phyloP scores from a whole-genome alignment of 2,113 vertebrate species.

The Phalacrocorax aristotelis region DNA sequence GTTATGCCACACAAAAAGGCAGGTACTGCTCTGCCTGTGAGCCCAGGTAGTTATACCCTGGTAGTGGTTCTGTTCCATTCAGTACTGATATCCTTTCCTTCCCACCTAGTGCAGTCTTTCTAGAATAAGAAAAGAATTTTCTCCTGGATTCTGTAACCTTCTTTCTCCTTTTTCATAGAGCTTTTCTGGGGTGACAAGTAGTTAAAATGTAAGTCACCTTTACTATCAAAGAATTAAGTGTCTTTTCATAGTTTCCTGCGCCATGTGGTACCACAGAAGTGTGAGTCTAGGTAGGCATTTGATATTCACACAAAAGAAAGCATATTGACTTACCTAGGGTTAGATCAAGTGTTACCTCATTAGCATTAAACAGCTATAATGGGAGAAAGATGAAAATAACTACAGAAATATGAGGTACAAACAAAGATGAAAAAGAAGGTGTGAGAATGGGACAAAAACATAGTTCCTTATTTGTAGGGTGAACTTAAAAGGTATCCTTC shows the following conservation, averaged over 20 bases:
- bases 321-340: neutral
- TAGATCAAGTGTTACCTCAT: neutral
- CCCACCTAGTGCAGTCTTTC: neutral
- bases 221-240: neutral
- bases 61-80: neutral
- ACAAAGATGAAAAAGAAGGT: constrained; percentile 25
- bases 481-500: constrained; percentile 26
- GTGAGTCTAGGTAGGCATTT: neutral
- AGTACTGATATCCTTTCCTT: neutral
- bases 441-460: neutral
- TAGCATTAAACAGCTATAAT: constrained; percentile 3
- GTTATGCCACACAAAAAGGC: neutral
- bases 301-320: neutral
- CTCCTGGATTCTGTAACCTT: neutral
- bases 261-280: neutral
- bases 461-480: neutral
- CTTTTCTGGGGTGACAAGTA: neutral
- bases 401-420: constrained; percentile 16
- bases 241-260: neutral
- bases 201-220: neutral
- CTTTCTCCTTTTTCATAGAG: neutral
- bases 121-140: neutral
- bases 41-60: neutral
- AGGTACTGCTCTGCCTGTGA: neutral
- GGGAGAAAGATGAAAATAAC: constrained; percentile 23